These are phyloP conservation scores for Daktulosphaira vitifoliae DNA, from an alignment of 1,140 invertebrate species.

Conservation along the genomic window DNA sequence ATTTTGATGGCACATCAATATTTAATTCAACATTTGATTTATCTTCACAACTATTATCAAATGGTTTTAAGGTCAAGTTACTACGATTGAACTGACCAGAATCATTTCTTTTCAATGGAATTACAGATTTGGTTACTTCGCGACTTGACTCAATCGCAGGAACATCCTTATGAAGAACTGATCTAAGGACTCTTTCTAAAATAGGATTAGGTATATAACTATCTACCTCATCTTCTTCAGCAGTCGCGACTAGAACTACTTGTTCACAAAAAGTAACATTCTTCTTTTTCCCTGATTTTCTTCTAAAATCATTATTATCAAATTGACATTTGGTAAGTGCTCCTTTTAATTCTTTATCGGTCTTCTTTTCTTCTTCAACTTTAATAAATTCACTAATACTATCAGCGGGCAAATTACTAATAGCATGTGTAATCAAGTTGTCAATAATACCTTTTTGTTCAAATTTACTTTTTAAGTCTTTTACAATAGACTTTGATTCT, in stretches of 20 bases:
- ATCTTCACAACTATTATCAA: slow-evolving; percentile 9
- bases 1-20: slow-evolving; percentile 5
- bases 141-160: slow-evolving; percentile 35
- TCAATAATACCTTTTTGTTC: slow-evolving; percentile 52
- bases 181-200: slow-evolving; percentile 71
- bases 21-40: not conserved
- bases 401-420: slow-evolving; percentile 10
- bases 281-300: slow-evolving; percentile 68
- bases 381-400: slow-evolving; percentile 10
- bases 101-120: slow-evolving; percentile 41
- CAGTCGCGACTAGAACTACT: slow-evolving; percentile 81
- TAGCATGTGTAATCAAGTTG: slow-evolving; percentile 12
- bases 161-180: slow-evolving; percentile 59
- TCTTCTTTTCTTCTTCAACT: slow-evolving; percentile 27
- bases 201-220: slow-evolving; percentile 86
- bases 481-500: slow-evolving; percentile 46
- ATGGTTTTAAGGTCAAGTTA: slow-evolving; percentile 9
- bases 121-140: slow-evolving; percentile 39
- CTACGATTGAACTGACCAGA: slow-evolving; percentile 35
- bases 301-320: slow-evolving; percentile 42
- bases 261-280: slow-evolving; percentile 90
- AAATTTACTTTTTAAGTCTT: slow-evolving; percentile 73
- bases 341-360: slow-evolving; percentile 29
- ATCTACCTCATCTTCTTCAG: slow-evolving; percentile 81
- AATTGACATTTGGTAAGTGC: slow-evolving; percentile 24